Conservation (phyloP, 2,113 vertebrate genomes). For the Trochalopteron elliotii region DNA sequence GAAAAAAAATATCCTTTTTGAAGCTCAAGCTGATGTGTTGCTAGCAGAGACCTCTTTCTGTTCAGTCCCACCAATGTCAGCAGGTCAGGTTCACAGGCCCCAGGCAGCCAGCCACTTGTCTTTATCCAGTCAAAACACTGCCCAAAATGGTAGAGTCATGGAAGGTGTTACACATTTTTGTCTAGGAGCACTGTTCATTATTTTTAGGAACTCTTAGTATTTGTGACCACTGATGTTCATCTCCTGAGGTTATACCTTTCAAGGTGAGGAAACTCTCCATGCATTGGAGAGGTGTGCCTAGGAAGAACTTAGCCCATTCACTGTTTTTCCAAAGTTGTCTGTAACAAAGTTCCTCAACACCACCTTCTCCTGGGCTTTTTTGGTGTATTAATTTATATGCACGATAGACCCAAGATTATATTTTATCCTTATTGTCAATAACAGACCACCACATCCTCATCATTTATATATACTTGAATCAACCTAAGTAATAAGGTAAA, state of each 20-base stretch:
- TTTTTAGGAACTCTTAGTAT: not conserved
- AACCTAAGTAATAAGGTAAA: not conserved
- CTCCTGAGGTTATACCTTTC: not conserved
- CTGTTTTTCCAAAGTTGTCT: not conserved
- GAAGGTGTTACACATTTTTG: not conserved
- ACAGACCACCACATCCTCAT: not conserved
- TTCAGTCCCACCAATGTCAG: not conserved
- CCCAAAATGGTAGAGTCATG: not conserved
- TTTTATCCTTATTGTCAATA: not conserved
- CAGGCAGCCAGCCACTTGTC: not conserved
- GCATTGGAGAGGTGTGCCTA: not conserved
- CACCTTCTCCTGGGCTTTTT: not conserved
- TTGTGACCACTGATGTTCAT: not conserved
- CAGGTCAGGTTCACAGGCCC: not conserved
- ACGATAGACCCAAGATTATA: not conserved
- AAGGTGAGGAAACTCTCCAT: not conserved
- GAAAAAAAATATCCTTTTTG: not conserved
- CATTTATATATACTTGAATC: not conserved
- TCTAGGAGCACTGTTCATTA: not conserved
- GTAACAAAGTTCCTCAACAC: not conserved
- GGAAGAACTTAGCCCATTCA: not conserved
- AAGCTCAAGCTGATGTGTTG: accelerated
- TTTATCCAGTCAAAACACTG: not conserved
- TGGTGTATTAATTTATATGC: accelerated
- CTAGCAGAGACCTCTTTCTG: not conserved